Evolutionary conservation across 2,888 invertebrate species (phyloP).

Genomic region (Bellardia pandia): DNA sequence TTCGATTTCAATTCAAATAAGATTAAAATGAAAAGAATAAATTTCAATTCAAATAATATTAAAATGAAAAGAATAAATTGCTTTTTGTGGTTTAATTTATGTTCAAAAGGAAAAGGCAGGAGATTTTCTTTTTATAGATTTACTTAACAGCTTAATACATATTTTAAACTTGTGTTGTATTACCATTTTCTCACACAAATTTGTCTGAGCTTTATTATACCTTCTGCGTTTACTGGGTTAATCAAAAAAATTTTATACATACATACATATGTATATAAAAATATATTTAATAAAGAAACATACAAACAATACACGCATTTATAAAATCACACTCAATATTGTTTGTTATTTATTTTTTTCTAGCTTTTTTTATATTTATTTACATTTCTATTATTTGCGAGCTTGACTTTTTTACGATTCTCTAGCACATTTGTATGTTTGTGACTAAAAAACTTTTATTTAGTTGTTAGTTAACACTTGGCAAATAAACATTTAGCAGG

Average conservation of each 20-base stretch:
- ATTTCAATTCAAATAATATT: background rate
- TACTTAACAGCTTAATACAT: too few species aligned
- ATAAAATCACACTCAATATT: constrained; percentile 5
- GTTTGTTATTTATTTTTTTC: constrained; percentile 5
- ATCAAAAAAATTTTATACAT: too few species aligned
- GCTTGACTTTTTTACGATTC: constrained; percentile 52
- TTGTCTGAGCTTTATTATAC: background rate
- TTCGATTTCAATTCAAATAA: background rate
- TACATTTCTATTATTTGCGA: constrained; percentile 49
- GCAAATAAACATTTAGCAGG: constrained; percentile 70
- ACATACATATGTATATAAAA: too few species aligned
- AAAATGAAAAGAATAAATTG: background rate
- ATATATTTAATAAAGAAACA: background rate
- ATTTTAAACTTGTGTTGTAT: too few species aligned
- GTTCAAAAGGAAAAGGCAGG: too few species aligned
- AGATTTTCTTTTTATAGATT: too few species aligned
- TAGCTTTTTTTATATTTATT: constrained; percentile 11
- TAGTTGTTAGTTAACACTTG: constrained; percentile 67
- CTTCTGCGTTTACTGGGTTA: constrained; percentile 20
- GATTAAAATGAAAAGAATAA: background rate
- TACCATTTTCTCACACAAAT: background rate
- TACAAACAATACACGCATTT: background rate
- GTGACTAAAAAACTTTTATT: constrained; percentile 39
- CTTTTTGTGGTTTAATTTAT: too few species aligned
- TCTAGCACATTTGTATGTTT: constrained; percentile 31